Percentiles rank a stretch among this genome's conserved stretches.
Evolutionary conservation across 1,140 invertebrate genomes (phyloP).

Genomic region (Augochlora pura): DNA sequence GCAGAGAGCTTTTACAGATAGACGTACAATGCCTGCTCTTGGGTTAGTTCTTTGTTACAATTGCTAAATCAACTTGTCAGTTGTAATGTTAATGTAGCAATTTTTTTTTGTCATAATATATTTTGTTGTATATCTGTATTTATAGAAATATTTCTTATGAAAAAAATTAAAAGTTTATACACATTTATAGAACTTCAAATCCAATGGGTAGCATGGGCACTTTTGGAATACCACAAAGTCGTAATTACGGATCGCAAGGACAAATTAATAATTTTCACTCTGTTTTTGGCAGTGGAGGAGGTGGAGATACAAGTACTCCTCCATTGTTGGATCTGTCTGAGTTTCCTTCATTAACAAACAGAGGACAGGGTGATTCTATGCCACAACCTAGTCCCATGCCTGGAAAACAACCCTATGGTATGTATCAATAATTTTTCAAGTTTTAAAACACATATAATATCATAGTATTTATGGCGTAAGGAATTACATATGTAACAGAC

Average conservation of each 20-base stretch:
- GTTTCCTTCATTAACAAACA: slow-evolving; percentile 93
- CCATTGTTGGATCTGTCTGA: slow-evolving; percentile 93
- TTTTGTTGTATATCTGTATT: too few species aligned
- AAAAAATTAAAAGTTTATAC: slow-evolving; percentile 34
- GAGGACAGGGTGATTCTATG: slow-evolving; percentile 88
- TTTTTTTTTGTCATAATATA: too few species aligned
- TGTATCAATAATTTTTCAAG: slow-evolving; percentile 25
- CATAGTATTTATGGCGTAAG: background rate
- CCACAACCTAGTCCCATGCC: slow-evolving; percentile 90
- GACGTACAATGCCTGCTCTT: slow-evolving; percentile 87
- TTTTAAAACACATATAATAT: background rate
- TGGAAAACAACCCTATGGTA: slow-evolving; percentile 93
- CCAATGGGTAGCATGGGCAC: slow-evolving; percentile 84
- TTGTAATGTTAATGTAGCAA: too few species aligned
- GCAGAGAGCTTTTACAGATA: slow-evolving; percentile 88
- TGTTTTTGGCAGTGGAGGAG: slow-evolving; percentile 85
- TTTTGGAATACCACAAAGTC: slow-evolving; percentile 84
- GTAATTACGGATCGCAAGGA: slow-evolving; percentile 85
- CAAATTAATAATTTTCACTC: slow-evolving; percentile 87
- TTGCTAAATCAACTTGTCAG: too few species aligned
- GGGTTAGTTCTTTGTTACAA: slow-evolving; percentile 77
- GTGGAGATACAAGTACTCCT: slow-evolving; percentile 88
- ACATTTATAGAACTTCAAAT: slow-evolving; percentile 80
- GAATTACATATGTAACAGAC: background rate
- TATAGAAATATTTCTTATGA: background rate